These are phyloP conservation scores for Unio pictorum DNA, from an alignment of 2,888 invertebrate species.

Conservation along the genomic window DNA sequence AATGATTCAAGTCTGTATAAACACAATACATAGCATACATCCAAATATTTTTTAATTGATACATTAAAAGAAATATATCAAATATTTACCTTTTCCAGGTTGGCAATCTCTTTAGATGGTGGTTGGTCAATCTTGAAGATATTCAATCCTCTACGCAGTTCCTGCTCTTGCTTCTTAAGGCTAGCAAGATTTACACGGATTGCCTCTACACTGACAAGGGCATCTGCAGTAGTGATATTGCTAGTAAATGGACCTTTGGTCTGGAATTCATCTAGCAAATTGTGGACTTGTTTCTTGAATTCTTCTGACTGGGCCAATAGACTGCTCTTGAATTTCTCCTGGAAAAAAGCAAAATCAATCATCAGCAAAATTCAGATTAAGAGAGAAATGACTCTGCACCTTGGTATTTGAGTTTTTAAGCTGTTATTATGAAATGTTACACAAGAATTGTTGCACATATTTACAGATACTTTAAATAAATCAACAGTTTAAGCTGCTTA, in stretches of 20 bases:
- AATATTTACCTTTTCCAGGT: slow-evolving; percentile 66
- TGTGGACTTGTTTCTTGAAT: slow-evolving; percentile 81
- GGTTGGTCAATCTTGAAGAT: slow-evolving; percentile 86
- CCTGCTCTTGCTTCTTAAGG: slow-evolving; percentile 79
- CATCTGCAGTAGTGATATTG: slow-evolving; percentile 59
- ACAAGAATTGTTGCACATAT: neutral
- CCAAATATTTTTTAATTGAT: too few species aligned
- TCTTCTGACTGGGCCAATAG: slow-evolving; percentile 81
- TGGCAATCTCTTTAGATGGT: slow-evolving; percentile 70
- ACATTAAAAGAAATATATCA: neutral
- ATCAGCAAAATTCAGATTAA: neutral
- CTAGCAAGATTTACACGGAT: slow-evolving; percentile 66
- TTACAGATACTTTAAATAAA: neutral
- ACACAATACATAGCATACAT: too few species aligned
- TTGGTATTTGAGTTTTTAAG: neutral
- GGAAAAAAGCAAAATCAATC: slow-evolving; percentile 8
- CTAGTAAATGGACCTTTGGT: slow-evolving; percentile 74
- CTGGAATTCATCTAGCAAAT: slow-evolving; percentile 81
- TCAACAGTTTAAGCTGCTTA: too few species aligned
- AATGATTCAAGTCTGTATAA: too few species aligned
- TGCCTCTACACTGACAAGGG: slow-evolving; percentile 62
- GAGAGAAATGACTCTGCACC: neutral
- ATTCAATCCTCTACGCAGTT: slow-evolving; percentile 78
- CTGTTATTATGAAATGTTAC: neutral
- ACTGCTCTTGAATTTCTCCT: slow-evolving; percentile 76